These are phyloP conservation scores for Heliconius erato DNA, from an alignment of 2,888 invertebrate genomes.

Conservation along the genomic window DNA sequence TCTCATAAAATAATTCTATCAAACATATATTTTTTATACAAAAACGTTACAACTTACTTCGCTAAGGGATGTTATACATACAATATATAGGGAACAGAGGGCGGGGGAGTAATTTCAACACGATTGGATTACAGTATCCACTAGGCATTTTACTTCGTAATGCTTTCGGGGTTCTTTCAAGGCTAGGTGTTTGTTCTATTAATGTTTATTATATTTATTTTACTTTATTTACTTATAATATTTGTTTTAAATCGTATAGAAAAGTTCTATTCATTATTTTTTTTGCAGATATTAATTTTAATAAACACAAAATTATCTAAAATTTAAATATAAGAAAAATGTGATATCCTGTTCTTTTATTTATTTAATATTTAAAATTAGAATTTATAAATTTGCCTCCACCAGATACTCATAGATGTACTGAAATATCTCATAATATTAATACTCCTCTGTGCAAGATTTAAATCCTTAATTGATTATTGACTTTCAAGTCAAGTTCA, in stretches of 20 bases:
- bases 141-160: neutral
- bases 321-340: too few relatives aligned
- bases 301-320: too few relatives aligned
- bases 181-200: neutral
- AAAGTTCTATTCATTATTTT: neutral
- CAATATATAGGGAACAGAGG: neutral
- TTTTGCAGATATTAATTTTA: neutral
- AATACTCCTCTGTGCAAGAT: too few relatives aligned
- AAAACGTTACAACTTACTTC: neutral
- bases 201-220: neutral
- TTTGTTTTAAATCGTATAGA: too few relatives aligned
- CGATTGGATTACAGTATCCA: constrained; percentile 18
- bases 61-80: neutral
- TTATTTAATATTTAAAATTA: too few relatives aligned
- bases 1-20: neutral
- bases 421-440: too few relatives aligned
- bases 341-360: too few relatives aligned
- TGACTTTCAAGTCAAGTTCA: too few relatives aligned
- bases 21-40: neutral
- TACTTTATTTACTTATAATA: neutral
- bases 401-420: too few relatives aligned
- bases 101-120: constrained; percentile 1
- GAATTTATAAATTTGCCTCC: too few relatives aligned
- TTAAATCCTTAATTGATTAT: too few relatives aligned
- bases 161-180: neutral